Conservation (phyloP, 64 coral and sea anemone species). For the Platygyra sinensis region DNA sequence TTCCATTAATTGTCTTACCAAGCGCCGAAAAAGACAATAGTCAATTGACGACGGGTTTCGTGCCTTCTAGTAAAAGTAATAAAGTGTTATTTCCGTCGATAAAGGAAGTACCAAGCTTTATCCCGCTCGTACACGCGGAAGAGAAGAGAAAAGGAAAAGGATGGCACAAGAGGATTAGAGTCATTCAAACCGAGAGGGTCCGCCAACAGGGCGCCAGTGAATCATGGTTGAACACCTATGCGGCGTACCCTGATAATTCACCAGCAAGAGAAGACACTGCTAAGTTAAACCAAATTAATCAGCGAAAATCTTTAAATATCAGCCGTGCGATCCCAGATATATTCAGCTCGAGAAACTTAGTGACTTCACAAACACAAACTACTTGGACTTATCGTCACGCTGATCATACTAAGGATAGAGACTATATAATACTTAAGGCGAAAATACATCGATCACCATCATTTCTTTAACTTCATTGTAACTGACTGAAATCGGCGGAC, state of each 20-base stretch:
- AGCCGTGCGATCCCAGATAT: background rate
- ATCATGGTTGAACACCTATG: background rate
- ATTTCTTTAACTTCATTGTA: background rate
- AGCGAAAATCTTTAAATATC: background rate
- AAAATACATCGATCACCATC: slow-evolving; percentile 30
- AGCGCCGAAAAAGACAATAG: background rate
- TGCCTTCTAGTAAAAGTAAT: background rate
- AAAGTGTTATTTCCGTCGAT: background rate
- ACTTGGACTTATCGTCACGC: background rate
- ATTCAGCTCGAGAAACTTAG: background rate
- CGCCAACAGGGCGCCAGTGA: background rate
- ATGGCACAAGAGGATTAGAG: background rate
- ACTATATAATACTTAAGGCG: slow-evolving; percentile 2
- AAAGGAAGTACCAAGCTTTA: slow-evolving; percentile 5
- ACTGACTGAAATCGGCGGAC: too few species aligned
- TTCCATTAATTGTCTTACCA: background rate
- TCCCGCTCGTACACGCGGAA: background rate
- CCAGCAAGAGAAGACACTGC: background rate
- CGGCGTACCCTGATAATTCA: background rate
- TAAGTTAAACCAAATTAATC: background rate
- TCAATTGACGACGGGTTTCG: background rate
- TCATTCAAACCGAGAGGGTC: background rate
- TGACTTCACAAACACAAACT: background rate
- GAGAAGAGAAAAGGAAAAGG: background rate
- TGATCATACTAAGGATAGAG: background rate